Evolutionary conservation across 2,113 vertebrate genomes (phyloP).

Genomic region (Vimba vimba): DNA sequence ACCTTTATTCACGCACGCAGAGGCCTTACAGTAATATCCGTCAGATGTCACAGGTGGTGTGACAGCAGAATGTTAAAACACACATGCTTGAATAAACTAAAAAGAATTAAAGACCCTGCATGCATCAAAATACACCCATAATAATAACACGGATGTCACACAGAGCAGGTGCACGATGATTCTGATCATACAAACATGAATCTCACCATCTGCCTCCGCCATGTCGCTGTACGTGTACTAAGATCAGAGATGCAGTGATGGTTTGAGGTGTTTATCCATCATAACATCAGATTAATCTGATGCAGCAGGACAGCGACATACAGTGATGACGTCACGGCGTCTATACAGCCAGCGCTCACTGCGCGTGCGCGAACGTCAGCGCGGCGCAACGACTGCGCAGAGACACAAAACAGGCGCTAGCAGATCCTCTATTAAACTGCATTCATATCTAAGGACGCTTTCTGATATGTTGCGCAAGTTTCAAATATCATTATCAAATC

Average conservation of each 20-base stretch:
- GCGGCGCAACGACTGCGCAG: background rate
- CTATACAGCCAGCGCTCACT: background rate
- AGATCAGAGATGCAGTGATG: background rate
- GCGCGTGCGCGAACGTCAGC: background rate
- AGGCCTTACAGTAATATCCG: background rate
- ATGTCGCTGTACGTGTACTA: background rate
- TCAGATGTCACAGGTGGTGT: background rate
- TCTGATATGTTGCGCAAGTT: background rate
- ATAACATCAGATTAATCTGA: conserved; percentile 5
- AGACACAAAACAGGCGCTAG: background rate
- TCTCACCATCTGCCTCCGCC: conserved; percentile 27
- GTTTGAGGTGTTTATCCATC: conserved; percentile 3
- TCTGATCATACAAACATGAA: background rate
- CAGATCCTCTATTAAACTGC: background rate
- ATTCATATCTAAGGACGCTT: background rate
- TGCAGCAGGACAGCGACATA: background rate
- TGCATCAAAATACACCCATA: background rate
- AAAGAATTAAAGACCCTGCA: background rate
- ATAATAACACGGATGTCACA: background rate
- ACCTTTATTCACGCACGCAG: background rate
- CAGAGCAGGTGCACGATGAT: conserved; percentile 8
- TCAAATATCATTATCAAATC: background rate
- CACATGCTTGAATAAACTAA: background rate
- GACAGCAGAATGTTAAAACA: background rate
- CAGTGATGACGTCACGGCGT: conserved; percentile 16